Percentiles rank a stretch among this genome's conserved stretches.
These are phyloP conservation scores for Callimorpha dominula DNA, from an alignment of 2,888 invertebrate genomes.

Conservation along the genomic window DNA sequence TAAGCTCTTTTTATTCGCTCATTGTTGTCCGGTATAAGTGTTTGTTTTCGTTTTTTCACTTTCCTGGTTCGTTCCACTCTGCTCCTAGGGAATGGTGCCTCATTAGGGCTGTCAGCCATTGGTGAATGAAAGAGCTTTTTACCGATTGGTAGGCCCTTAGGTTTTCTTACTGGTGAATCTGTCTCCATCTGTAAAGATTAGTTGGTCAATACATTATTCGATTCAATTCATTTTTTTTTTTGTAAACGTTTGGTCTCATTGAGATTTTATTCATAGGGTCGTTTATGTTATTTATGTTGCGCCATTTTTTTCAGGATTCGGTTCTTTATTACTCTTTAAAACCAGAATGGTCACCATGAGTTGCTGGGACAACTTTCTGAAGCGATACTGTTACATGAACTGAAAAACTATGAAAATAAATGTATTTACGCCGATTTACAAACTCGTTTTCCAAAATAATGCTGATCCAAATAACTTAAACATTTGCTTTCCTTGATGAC, in stretches of 20 bases:
- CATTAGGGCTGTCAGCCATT: constrained; percentile 53
- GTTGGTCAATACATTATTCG: constrained; percentile 16
- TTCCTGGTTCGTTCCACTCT: constrained; percentile 51
- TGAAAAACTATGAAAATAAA: too few relatives aligned
- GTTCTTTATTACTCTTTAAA: too few relatives aligned
- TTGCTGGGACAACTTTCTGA: too few relatives aligned
- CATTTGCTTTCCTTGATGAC: too few relatives aligned
- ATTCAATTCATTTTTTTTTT: constrained; percentile 9
- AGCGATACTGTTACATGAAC: too few relatives aligned
- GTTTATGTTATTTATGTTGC: background rate
- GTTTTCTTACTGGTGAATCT: constrained; percentile 73
- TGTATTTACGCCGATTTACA: too few relatives aligned
- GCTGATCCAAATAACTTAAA: too few relatives aligned
- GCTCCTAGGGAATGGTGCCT: constrained; percentile 49
- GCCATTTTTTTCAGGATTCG: too few relatives aligned
- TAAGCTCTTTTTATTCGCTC: constrained; percentile 71
- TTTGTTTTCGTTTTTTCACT: constrained; percentile 70
- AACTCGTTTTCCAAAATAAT: too few relatives aligned
- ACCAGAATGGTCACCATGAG: too few relatives aligned
- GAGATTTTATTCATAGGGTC: background rate
- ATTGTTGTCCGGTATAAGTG: constrained; percentile 62
- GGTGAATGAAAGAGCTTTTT: constrained; percentile 80
- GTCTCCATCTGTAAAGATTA: constrained; percentile 70
- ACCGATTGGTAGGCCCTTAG: constrained; percentile 66
- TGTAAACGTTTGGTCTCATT: constrained; percentile 22